Evolutionary conservation across 2,888 invertebrate genomes (phyloP), one percentile per base, ranked within the genome.

Genomic region (Synanthedon tipuliformis): DNA sequence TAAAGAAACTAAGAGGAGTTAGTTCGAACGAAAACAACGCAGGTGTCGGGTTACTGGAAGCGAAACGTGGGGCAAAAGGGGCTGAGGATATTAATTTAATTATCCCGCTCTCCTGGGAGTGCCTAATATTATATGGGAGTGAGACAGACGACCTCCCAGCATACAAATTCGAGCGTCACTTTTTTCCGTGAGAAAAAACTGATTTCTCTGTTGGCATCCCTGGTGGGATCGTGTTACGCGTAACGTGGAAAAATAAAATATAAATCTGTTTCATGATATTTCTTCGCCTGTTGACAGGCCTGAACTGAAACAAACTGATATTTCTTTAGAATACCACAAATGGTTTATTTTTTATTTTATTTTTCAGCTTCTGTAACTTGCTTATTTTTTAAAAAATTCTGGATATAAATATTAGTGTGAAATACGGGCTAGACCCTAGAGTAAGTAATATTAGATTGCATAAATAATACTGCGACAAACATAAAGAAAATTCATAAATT

Each of bases 81-180:
- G 80, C 77, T 66, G 80, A 74, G 80, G 77, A 81, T 85, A 83
- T 86, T 86, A 87, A 87, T 86, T 85, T 83, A 86, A 86, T 87
- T 87, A 85, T 68, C 69, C 65, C 65, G 68, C 78, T 78, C 86
- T 77, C 83, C 62, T 65, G 84, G 78, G 84, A 81, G 69, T 66
- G 69, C 71, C 84, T 83, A 81, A 84, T 84, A 81, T 80, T 80
- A 76, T 79, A 77, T 77, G 69, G 80, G 83, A 79, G 81, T 63
- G 76, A 80, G 69, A 66, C 72, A 71, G 62, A 60, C 64, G 59
- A 69, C 72, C 68, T 69, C 64, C 65, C 71, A 59, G 75, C 76
- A 76, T 76, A 82, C 78, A 74, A 82, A 83, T 78, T 81, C 75
- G 71, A 74, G 74, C 77, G 83, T 81, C 81, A 83, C 49, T 49